Evolutionary conservation across 2,113 vertebrate species (phyloP).

Genomic region (Protobothrops flavoviridis): DNA sequence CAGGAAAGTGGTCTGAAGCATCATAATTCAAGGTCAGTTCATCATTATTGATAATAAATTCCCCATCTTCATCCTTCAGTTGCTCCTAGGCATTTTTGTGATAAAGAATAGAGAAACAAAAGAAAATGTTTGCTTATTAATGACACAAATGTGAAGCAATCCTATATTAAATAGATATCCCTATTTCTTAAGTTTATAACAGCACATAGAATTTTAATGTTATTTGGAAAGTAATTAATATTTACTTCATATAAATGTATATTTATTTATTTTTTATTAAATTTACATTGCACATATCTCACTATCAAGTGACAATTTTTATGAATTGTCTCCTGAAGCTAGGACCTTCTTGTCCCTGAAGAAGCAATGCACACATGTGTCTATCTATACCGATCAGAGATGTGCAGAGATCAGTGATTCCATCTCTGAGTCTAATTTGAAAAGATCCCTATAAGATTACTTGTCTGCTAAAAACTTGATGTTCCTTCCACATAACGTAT

Average conservation of each 20-base stretch:
- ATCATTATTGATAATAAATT: slow-evolving; percentile 71
- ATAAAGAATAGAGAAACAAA: neutral
- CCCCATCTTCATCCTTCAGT: slow-evolving; percentile 64
- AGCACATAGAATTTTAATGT: neutral
- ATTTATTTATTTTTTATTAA: neutral
- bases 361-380: neutral
- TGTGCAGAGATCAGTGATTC: neutral
- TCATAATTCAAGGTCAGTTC: slow-evolving; percentile 61
- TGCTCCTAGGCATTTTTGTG: slow-evolving; percentile 59
- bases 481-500: neutral
- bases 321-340: neutral
- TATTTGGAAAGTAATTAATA: neutral
- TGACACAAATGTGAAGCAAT: neutral
- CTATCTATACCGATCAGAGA: neutral
- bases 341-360: neutral
- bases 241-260: neutral
- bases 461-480: neutral
- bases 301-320: neutral
- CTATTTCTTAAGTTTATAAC: neutral
- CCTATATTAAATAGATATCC: neutral
- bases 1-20: neutral
- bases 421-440: neutral
- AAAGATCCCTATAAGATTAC: neutral
- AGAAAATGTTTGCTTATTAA: neutral
- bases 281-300: neutral